A percentile compares a stretch with the other conserved stretches of the same genome.
Evolutionary conservation across 2,888 invertebrate species (phyloP).

Genomic region (Drosophila peninsularis): DNA sequence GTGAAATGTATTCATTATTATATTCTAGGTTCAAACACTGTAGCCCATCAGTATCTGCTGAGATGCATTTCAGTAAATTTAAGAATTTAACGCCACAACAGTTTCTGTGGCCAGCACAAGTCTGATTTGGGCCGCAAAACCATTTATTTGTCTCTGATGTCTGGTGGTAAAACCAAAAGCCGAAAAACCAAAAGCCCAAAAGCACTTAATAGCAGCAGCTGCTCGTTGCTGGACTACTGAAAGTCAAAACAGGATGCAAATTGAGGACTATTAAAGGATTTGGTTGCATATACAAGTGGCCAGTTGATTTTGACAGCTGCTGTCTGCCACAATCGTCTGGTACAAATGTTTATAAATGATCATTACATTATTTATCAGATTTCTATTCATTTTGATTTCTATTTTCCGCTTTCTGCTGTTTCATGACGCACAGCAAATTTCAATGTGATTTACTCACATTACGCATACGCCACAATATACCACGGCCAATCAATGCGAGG

Average conservation of each 20-base stretch:
- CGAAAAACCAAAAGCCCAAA: slow-evolving; percentile 25
- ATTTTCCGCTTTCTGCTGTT: slow-evolving; percentile 21
- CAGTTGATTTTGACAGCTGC: slow-evolving; percentile 43
- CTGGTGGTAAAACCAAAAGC: slow-evolving; percentile 17
- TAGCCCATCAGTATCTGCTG: neutral
- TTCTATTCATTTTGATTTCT: slow-evolving; percentile 24
- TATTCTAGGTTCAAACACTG: neutral
- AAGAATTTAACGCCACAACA: slow-evolving; percentile 3
- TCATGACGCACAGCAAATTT: slow-evolving; percentile 27
- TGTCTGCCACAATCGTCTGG: slow-evolving; percentile 48
- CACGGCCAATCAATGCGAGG: slow-evolving; percentile 63
- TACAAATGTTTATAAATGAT: slow-evolving; percentile 67
- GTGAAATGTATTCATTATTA: neutral
- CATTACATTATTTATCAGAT: slow-evolving; percentile 54
- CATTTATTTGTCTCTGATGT: slow-evolving; percentile 16
- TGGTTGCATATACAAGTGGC: slow-evolving; percentile 48
- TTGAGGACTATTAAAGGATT: slow-evolving; percentile 45
- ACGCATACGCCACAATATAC: slow-evolving; percentile 36
- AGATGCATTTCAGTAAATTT: slow-evolving; percentile 14
- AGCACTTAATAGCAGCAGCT: slow-evolving; percentile 40
- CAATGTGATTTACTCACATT: slow-evolving; percentile 35
- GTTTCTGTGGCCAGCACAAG: slow-evolving; percentile 39
- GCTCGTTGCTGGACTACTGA: slow-evolving; percentile 14
- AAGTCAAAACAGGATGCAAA: slow-evolving; percentile 39
- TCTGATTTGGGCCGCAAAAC: slow-evolving; percentile 51